A percentile compares a stretch with the other conserved stretches of the same genome.
Evolutionary conservation across 1,140 invertebrate species (phyloP).

Genomic region (Lasioglossum baleicum): DNA sequence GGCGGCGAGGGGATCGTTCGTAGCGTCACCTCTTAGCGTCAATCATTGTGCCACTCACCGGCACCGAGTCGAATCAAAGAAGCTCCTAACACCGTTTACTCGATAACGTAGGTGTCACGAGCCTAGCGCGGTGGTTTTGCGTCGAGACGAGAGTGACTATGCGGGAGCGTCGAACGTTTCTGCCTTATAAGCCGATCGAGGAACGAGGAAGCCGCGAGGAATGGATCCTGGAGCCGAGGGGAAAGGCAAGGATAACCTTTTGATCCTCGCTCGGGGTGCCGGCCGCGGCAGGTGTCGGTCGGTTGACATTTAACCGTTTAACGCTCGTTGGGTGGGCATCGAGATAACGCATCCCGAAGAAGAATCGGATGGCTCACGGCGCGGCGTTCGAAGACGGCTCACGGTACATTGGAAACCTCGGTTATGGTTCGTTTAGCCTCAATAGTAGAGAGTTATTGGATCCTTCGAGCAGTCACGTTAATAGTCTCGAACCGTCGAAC

Average conservation of each 20-base stretch:
- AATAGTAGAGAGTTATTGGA: too few relatives aligned
- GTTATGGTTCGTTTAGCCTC: too few relatives aligned
- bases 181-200: slow-evolving; percentile 10
- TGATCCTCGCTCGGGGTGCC: not conserved
- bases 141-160: too few relatives aligned
- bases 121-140: not conserved
- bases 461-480: too few relatives aligned
- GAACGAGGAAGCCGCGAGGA: not conserved
- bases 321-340: not conserved
- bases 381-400: too few relatives aligned
- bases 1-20: slow-evolving; percentile 24
- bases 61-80: slow-evolving; percentile 5
- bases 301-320: not conserved
- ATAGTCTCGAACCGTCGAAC: too few relatives aligned
- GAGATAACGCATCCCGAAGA: not conserved
- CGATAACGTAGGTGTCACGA: slow-evolving; percentile 5
- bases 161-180: slow-evolving; percentile 5
- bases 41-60: slow-evolving; percentile 30
- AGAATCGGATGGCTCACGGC: too few relatives aligned
- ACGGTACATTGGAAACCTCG: too few relatives aligned
- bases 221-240: not conserved
- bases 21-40: slow-evolving; percentile 37
- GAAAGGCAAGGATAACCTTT: not conserved
- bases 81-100: slow-evolving; percentile 18
- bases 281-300: not conserved